These are phyloP conservation scores for Gallinago stenura DNA, from an alignment of 2,797 vertebrate genomes.

Conservation along the genomic window DNA sequence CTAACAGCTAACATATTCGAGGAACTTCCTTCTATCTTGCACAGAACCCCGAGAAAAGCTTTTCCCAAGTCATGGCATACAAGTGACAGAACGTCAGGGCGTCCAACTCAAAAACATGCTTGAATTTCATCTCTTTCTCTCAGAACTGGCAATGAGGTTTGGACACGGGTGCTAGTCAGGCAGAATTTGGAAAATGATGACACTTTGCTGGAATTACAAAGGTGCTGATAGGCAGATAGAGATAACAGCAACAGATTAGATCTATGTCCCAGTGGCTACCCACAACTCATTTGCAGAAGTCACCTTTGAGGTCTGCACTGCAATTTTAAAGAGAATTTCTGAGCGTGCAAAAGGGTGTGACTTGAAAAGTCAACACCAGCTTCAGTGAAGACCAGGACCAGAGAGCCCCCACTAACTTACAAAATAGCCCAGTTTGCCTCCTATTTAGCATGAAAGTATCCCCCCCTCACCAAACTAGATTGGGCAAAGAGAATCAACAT, in stretches of 20 bases:
- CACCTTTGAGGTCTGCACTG: not conserved
- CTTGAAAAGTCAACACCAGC: not conserved
- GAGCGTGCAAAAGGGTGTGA: not conserved
- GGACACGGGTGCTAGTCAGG: not conserved
- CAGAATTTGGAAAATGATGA: not conserved
- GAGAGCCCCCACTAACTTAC: not conserved
- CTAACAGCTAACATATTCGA: not conserved
- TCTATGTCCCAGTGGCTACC: no score
- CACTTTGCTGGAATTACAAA: not conserved
- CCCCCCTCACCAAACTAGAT: not conserved
- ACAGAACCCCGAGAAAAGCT: not conserved
- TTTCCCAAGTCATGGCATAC: not conserved
- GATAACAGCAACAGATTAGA: not conserved
- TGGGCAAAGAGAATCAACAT: not conserved
- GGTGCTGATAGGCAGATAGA: not conserved
- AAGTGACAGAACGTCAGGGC: not conserved
- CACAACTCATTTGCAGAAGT: not conserved
- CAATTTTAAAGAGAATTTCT: not conserved
- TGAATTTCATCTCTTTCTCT: not conserved
- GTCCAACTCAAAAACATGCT: not conserved
- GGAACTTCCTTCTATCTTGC: not conserved
- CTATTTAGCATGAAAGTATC: not conserved
- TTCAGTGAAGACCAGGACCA: not conserved
- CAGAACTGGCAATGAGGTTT: not conserved
- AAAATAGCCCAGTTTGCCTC: not conserved